Conservation (phyloP, 2,888 invertebrate genomes). For the Trichopoda pennipes region DNA sequence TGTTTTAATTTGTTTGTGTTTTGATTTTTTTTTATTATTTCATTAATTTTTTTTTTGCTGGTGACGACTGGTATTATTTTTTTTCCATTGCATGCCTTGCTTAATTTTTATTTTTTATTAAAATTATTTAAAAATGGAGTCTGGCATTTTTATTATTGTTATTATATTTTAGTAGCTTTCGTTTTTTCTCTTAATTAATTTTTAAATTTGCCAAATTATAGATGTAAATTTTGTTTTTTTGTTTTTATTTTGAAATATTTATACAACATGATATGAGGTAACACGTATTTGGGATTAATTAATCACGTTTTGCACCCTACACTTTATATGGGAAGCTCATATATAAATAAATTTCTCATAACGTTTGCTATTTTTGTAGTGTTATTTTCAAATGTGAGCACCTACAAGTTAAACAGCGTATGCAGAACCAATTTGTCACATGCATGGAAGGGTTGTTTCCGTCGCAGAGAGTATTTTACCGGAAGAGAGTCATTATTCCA, state of each 20-base stretch:
- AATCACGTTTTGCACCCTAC: not conserved
- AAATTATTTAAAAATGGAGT: conserved; percentile 50
- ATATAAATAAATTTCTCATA: too few species aligned
- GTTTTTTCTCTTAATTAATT: conserved; percentile 35
- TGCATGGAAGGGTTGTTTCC: too few species aligned
- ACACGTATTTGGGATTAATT: not conserved
- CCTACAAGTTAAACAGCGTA: too few species aligned
- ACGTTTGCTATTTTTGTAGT: too few species aligned
- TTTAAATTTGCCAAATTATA: conserved; percentile 57
- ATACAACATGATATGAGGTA: not conserved
- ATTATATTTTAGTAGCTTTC: not conserved
- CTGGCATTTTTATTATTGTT: not conserved
- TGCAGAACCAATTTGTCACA: too few species aligned
- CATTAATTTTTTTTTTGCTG: too few species aligned
- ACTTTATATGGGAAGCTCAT: not conserved
- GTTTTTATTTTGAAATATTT: not conserved
- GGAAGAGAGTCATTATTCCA: too few species aligned
- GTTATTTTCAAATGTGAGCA: too few species aligned
- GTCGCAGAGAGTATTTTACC: too few species aligned
- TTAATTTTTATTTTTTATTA: conserved; percentile 3
- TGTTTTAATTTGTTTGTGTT: conserved; percentile 8
- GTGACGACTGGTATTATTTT: not conserved
- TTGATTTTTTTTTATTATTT: too few species aligned
- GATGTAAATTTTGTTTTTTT: conserved; percentile 9
- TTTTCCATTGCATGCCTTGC: conserved; percentile 44